phyloP scores from a whole-genome alignment of 2,888 invertebrate genomes.

The Drosophila incognita region DNA sequence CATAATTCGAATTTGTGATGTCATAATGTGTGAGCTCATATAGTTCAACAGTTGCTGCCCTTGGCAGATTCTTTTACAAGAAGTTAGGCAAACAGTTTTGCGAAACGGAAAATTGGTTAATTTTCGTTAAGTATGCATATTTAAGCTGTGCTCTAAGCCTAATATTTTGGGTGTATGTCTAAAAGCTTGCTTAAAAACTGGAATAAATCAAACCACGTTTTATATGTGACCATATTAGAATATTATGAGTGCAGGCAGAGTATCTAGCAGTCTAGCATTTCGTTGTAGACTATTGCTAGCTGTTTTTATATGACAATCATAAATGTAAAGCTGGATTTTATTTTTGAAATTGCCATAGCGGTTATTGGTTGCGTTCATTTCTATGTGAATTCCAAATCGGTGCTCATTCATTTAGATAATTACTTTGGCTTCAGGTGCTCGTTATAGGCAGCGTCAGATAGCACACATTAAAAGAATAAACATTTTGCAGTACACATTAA shows the following conservation, averaged over 20 bases:
- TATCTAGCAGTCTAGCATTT: neutral
- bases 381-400: neutral
- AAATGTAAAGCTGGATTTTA: neutral
- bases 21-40: constrained; percentile 66
- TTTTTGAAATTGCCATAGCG: constrained; percentile 3
- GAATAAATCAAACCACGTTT: neutral
- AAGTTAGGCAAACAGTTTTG: neutral
- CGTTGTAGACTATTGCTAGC: neutral
- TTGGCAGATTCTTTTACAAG: constrained; percentile 13
- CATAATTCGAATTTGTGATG: constrained; percentile 63
- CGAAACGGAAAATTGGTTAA: neutral
- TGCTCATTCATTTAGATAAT: constrained; percentile 31
- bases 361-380: constrained; percentile 15
- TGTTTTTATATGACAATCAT: neutral
- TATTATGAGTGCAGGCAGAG: neutral
- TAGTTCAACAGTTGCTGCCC: constrained; percentile 28
- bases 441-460: constrained; percentile 15
- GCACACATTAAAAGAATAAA: constrained; percentile 47
- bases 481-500: constrained; percentile 45
- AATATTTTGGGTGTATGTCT: neutral
- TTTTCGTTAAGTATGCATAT: neutral
- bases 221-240: no score
- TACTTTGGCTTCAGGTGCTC: constrained; percentile 43
- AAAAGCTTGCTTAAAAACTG: neutral
- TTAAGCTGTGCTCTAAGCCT: neutral